Evolutionary conservation across 2,888 invertebrate species (phyloP).

Genomic region (Caenorhabditis becei): DNA sequence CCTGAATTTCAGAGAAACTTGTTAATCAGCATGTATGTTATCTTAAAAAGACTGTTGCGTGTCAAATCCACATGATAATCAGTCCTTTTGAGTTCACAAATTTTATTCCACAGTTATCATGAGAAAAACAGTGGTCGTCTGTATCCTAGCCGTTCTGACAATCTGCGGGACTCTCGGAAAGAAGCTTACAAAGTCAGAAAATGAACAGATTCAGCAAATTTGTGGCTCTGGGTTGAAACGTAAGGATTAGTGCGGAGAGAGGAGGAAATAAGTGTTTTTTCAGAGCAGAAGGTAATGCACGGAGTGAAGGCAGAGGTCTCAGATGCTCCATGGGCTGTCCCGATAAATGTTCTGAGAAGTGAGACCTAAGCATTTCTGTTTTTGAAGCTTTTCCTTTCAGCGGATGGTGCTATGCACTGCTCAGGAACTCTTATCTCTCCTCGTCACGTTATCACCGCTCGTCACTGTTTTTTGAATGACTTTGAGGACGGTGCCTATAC

Average conservation of each 20-base stretch:
- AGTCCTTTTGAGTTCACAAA: background rate
- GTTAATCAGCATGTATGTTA: too few relatives aligned
- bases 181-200: slow-evolving; percentile 18
- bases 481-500: background rate
- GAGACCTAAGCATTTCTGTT: background rate
- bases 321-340: slow-evolving; percentile 41
- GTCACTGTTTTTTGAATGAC: slow-evolving; percentile 40
- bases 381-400: background rate
- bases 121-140: background rate
- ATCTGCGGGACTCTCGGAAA: background rate
- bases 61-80: too few relatives aligned
- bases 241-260: background rate
- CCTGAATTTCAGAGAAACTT: too few relatives aligned
- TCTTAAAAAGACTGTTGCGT: too few relatives aligned
- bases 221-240: slow-evolving; percentile 11
- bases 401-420: slow-evolving; percentile 18
- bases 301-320: slow-evolving; percentile 4
- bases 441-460: slow-evolving; percentile 45
- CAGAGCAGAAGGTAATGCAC: slow-evolving; percentile 23
- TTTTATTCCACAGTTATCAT: background rate
- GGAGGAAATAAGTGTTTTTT: background rate
- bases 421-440: slow-evolving; percentile 35
- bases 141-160: background rate
- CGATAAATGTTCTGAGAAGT: slow-evolving; percentile 7
- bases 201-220: slow-evolving; percentile 32